Evolutionary conservation across 1,140 invertebrate species (phyloP).

Genomic region (Pantala flavescens): DNA sequence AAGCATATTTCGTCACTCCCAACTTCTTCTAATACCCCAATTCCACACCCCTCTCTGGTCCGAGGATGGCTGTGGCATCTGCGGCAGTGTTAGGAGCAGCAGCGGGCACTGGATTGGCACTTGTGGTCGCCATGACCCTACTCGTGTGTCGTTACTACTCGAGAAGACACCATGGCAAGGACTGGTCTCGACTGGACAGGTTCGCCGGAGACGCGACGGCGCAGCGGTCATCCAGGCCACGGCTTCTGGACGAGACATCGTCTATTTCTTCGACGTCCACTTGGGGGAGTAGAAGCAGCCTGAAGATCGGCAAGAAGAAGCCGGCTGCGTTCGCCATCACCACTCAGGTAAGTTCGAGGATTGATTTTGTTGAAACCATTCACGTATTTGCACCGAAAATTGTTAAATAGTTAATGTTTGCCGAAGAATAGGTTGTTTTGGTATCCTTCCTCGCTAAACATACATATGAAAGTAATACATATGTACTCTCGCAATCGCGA

Average conservation of each 20-base stretch:
- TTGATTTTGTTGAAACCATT: no score
- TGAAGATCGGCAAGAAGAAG: neutral
- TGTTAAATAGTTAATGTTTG: no score
- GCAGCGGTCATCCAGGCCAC: neutral
- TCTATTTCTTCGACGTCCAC: neutral
- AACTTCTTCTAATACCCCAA: neutral
- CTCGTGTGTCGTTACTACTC: slow-evolving; percentile 54
- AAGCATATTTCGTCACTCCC: neutral
- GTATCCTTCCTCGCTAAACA: no score
- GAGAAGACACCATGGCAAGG: slow-evolving; percentile 38
- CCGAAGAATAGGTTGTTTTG: no score
- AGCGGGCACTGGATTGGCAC: slow-evolving; percentile 48
- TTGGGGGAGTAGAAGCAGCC: neutral
- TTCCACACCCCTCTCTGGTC: neutral
- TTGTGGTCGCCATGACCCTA: slow-evolving; percentile 51
- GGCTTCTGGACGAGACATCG: neutral
- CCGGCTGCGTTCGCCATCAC: neutral
- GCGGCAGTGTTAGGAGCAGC: slow-evolving; percentile 51
- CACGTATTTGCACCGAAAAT: no score
- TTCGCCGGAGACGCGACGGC: slow-evolving; percentile 12
- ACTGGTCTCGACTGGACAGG: slow-evolving; percentile 44
- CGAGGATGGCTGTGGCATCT: slow-evolving; percentile 37
- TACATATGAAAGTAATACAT: no score
- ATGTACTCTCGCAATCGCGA: no score
- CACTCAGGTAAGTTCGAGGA: neutral